Evolutionary conservation across 2,797 vertebrate species (phyloP).

Genomic region (Borostomias antarcticus): DNA sequence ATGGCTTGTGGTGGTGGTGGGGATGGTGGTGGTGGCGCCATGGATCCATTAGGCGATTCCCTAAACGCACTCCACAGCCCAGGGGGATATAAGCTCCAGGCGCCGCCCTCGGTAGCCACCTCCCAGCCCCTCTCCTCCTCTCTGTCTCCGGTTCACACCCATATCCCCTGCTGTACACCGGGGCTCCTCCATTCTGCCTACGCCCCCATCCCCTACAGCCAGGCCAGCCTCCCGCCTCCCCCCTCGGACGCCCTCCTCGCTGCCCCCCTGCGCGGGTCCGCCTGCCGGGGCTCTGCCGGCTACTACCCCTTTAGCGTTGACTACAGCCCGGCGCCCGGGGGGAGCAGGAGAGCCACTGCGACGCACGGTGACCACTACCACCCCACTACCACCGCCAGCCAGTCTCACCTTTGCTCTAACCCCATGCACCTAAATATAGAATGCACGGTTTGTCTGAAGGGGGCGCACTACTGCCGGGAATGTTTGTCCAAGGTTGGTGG

Average conservation of each 20-base stretch:
- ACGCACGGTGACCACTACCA: slow-evolving; percentile 55
- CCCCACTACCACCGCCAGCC: too few relatives aligned
- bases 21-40: slow-evolving; percentile 30
- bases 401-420: slow-evolving; percentile 85
- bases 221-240: slow-evolving; percentile 50
- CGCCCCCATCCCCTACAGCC: slow-evolving; percentile 73
- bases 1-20: slow-evolving; percentile 39
- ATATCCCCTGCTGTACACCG: slow-evolving; percentile 83
- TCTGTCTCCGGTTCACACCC: slow-evolving; percentile 60
- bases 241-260: slow-evolving; percentile 45
- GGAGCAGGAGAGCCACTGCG: slow-evolving; percentile 57
- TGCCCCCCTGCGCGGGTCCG: slow-evolving; percentile 59
- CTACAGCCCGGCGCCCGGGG: slow-evolving; percentile 58
- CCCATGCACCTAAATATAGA: slow-evolving; percentile 88
- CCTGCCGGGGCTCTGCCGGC: slow-evolving; percentile 63
- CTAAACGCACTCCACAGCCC: slow-evolving; percentile 45
- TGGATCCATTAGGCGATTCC: slow-evolving; percentile 40
- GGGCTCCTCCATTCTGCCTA: slow-evolving; percentile 72
- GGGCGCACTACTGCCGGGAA: slow-evolving; percentile 89
- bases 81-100: slow-evolving; percentile 55
- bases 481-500: slow-evolving; percentile 93
- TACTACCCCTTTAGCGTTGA: slow-evolving; percentile 65
- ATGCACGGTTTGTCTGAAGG: slow-evolving; percentile 86
- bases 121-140: slow-evolving; percentile 68
- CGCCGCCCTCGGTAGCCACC: slow-evolving; percentile 68